These are phyloP conservation scores for Ochotona princeps DNA, from an alignment of 2,113 vertebrate genomes.

Conservation along the genomic window DNA sequence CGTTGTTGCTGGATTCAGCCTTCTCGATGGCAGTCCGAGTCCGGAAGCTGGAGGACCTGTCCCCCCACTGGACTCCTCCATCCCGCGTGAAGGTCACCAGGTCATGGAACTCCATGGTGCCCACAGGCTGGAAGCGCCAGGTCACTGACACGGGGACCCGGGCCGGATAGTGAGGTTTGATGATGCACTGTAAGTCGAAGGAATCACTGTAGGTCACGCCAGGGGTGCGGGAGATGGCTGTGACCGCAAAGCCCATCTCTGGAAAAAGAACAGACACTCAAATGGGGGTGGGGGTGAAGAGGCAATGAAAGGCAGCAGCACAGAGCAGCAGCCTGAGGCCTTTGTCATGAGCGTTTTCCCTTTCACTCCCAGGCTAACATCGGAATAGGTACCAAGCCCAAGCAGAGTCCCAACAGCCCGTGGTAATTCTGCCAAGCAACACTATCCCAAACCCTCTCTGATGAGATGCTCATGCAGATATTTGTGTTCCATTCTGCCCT, in stretches of 20 bases:
- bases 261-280: slow-evolving; percentile 34
- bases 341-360: neutral
- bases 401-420: neutral
- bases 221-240: slow-evolving; percentile 95
- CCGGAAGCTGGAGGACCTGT: slow-evolving; percentile 89
- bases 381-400: neutral
- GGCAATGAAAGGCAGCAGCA: neutral
- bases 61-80: slow-evolving; percentile 96
- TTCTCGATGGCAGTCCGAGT: slow-evolving; percentile 95
- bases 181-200: slow-evolving; percentile 97
- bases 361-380: neutral
- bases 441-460: neutral
- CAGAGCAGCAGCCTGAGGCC: neutral
- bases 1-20: slow-evolving; percentile 94
- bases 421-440: neutral
- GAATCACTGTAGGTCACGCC: slow-evolving; percentile 95
- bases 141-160: slow-evolving; percentile 94
- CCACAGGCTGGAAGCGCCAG: slow-evolving; percentile 94
- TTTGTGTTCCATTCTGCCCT: neutral
- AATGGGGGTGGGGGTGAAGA: neutral
- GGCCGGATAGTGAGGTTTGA: slow-evolving; percentile 94
- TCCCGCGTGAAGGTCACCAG: slow-evolving; percentile 96
- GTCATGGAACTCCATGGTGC: slow-evolving; percentile 90
- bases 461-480: neutral
- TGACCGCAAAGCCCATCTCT: slow-evolving; percentile 96